Evolutionary conservation across 2,888 invertebrate species (phyloP).

Genomic region (Lissonota sp.): DNA sequence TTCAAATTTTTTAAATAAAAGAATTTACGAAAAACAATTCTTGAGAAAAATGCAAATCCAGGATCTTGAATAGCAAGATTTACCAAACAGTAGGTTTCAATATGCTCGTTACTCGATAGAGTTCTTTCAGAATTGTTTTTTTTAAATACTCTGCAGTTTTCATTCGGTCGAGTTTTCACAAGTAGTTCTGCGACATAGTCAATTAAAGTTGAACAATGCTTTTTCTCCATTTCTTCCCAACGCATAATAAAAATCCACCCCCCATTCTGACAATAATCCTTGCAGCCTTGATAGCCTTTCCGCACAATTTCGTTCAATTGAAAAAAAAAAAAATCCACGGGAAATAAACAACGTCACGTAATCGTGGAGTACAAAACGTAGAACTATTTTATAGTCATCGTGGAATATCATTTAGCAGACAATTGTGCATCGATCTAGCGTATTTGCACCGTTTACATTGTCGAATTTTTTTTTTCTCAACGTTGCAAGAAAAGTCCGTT

Average conservation of each 20-base stretch:
- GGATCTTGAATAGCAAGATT: too few relatives aligned
- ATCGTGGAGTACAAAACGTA: conserved; percentile 23
- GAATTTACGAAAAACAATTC: not conserved
- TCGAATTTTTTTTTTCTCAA: conserved; percentile 6
- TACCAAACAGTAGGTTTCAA: too few relatives aligned
- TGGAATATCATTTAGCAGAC: conserved; percentile 28
- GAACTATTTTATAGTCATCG: conserved; percentile 15
- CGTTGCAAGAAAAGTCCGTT: not conserved
- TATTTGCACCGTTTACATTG: conserved; percentile 8
- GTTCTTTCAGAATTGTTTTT: too few relatives aligned
- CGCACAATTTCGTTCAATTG: not conserved
- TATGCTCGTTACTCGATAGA: too few relatives aligned
- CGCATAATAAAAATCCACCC: not conserved
- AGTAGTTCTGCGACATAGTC: not conserved
- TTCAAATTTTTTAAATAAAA: not conserved
- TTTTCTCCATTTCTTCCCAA: not conserved
- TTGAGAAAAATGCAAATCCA: not conserved
- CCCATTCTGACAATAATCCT: not conserved
- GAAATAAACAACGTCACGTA: conserved; percentile 26
- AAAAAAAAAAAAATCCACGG: not conserved
- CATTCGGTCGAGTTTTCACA: too few relatives aligned
- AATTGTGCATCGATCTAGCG: conserved; percentile 50
- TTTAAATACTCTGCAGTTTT: too few relatives aligned
- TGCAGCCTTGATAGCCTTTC: conserved; percentile 24
- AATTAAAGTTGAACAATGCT: not conserved